Conservation (phyloP, 2,888 invertebrate genomes). For the Melipona bicolor region DNA sequence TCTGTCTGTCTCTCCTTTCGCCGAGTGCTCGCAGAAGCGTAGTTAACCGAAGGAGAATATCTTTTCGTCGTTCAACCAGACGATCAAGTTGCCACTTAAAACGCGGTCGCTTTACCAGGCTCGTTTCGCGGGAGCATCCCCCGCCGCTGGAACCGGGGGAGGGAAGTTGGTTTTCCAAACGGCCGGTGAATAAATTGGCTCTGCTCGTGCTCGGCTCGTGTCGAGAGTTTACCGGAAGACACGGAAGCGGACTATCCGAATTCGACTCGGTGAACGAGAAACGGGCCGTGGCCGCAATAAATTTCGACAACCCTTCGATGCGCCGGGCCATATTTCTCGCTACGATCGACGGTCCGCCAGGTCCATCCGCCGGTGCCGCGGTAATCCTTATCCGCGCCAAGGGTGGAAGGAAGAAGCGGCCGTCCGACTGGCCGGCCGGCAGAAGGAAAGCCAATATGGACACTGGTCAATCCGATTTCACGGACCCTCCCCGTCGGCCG, state of each 20-base stretch:
- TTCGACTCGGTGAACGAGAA: not conserved
- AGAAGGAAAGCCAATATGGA: conserved; percentile 77
- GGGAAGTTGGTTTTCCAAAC: conserved; percentile 28
- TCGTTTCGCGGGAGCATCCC: not conserved
- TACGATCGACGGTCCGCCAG: conserved; percentile 17
- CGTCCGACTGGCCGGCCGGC: conserved; percentile 42
- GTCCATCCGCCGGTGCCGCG: conserved; percentile 50
- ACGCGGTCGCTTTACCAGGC: conserved; percentile 34
- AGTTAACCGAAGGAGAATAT: conserved; percentile 61
- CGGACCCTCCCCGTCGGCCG: conserved; percentile 73
- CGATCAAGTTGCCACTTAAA: conserved; percentile 64
- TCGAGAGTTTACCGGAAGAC: not conserved
- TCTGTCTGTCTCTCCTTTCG: not conserved
- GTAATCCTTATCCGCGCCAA: conserved; percentile 62
- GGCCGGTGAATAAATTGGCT: conserved; percentile 44
- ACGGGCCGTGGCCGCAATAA: conserved; percentile 5
- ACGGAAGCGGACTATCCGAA: not conserved
- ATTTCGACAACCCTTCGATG: conserved; percentile 28
- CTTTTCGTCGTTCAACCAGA: conserved; percentile 59
- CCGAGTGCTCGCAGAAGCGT: not conserved
- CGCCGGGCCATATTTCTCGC: conserved; percentile 36
- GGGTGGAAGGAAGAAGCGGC: conserved; percentile 50
- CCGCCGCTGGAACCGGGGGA: not conserved
- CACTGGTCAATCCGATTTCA: conserved; percentile 82
- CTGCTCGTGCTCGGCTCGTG: conserved; percentile 5